These are phyloP conservation scores for Maconellicoccus hirsutus DNA, from an alignment of 1,140 invertebrate species.

Conservation along the genomic window DNA sequence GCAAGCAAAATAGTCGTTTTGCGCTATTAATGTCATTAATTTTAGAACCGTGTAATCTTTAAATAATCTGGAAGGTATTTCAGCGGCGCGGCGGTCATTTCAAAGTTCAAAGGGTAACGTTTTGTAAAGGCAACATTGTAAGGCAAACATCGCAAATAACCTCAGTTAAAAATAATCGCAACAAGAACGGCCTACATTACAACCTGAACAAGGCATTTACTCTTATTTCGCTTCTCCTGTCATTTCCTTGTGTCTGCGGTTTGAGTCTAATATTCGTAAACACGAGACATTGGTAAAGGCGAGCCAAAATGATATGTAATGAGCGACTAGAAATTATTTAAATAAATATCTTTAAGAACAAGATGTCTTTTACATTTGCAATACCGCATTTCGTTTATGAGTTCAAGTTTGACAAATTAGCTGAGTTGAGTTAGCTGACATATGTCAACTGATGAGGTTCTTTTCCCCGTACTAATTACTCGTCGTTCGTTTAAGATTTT, in stretches of 20 bases:
- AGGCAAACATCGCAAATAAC: not conserved
- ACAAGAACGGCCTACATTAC: not conserved
- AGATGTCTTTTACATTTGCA: not conserved
- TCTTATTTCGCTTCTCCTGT: not conserved
- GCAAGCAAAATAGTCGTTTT: too few relatives aligned
- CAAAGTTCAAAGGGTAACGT: conserved; percentile 3
- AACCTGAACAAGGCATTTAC: not conserved
- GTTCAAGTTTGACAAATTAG: not conserved
- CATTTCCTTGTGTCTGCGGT: not conserved
- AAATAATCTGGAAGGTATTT: not conserved
- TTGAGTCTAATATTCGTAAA: not conserved
- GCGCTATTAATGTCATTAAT: not conserved
- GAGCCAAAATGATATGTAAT: not conserved
- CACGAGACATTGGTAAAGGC: not conserved
- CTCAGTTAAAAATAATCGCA: not conserved
- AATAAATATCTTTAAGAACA: not conserved
- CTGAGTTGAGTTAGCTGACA: not conserved
- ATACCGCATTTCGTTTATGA: too few relatives aligned
- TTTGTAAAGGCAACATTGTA: not conserved
- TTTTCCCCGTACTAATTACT: not conserved
- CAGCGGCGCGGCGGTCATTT: not conserved
- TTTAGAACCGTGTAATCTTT: not conserved
- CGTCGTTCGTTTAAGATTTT: not conserved
- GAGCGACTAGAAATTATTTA: not conserved
- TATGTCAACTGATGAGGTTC: not conserved